phyloP scores from a whole-genome alignment of 2,113 vertebrate species.

The Etheostoma cragini region DNA sequence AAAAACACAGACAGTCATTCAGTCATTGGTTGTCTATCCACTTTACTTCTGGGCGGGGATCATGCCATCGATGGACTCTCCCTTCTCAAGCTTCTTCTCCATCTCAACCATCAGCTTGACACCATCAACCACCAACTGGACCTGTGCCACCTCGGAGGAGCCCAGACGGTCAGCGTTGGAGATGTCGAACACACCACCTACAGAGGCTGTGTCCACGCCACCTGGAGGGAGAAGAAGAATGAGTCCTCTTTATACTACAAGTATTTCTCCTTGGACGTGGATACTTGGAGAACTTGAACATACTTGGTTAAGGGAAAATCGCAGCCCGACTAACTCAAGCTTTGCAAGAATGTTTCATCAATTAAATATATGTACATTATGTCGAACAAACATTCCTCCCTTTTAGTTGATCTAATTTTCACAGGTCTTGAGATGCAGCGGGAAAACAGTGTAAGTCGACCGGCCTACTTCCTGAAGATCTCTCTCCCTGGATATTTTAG shows the following conservation, averaged over 20 bases:
- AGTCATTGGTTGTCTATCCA: conserved; percentile 62
- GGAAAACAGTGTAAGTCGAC: not conserved
- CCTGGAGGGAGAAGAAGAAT: conserved; percentile 77
- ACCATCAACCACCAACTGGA: conserved; percentile 96
- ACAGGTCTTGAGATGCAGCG: not conserved
- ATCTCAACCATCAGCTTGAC: conserved; percentile 98
- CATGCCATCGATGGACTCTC: conserved; percentile 93
- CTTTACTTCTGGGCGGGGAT: conserved; percentile 96
- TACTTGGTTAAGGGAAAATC: not conserved
- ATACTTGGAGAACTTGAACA: no score
- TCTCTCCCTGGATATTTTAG: not conserved
- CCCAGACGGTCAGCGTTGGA: conserved; percentile 97
- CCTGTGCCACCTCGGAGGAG: conserved; percentile 94
- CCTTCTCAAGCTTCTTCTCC: conserved; percentile 98
- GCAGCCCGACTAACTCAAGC: not conserved
- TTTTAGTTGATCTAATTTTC: not conserved
- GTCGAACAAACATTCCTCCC: not conserved
- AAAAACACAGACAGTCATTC: conserved; percentile 66
- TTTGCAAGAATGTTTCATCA: not conserved
- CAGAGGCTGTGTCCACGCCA: conserved; percentile 95
- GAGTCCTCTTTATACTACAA: not conserved
- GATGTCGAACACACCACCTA: conserved; percentile 94
- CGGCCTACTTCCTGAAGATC: not conserved
- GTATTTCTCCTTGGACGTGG: not conserved
- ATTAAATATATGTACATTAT: not conserved